Evolutionary conservation across 2,113 vertebrate genomes (phyloP), one percentile per base, ranked within the genome.

Genomic region (Embiotoca jacksoni): DNA sequence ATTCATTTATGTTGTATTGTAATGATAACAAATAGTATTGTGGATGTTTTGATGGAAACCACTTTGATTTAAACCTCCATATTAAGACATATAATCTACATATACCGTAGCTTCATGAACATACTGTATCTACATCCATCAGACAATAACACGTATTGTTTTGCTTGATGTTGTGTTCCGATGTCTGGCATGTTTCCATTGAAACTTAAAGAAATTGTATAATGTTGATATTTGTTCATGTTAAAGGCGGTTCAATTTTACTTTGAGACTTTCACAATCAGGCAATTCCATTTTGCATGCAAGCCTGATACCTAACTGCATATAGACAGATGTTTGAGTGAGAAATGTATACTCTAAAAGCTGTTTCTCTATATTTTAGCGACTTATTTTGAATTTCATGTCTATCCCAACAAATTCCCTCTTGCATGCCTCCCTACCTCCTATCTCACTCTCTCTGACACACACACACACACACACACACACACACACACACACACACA

Each of bases 221-320:
- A 58, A 5, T 5, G 35, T 37, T 1, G 1, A 23, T 44, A 39
- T 53, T 58, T 39, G 30, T 54, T 60, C 37, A 56, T 57, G 56
- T 52, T 64, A 61, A 75, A 79, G 58, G 47, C 16, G 2, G 1
- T 7, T 57, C 46, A 5, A 67, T 62, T 37, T 46, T 14, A 31
- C 65, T 15, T 57, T 56, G 54, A 72, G 47, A 44, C 31, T 31
- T 77, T 80, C 23, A 32, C 16, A 55, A 61, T 23, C 23, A 61
- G 14, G 33, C 54, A 13, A 47, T 54, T 53, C 60, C 30, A 39
- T 15, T 39, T 62, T 52, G 71, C 36, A 52, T 33, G 37, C 1
- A 1, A 33, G 35, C 41, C 57, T 7, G 9, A 65, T 44, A 59
- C 15, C 6, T 58, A 15, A 13, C 37, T 41, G 60, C 39, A 41